Evolutionary conservation across 1,140 invertebrate species (phyloP).

Genomic region (Zeugodacus cucurbitae): DNA sequence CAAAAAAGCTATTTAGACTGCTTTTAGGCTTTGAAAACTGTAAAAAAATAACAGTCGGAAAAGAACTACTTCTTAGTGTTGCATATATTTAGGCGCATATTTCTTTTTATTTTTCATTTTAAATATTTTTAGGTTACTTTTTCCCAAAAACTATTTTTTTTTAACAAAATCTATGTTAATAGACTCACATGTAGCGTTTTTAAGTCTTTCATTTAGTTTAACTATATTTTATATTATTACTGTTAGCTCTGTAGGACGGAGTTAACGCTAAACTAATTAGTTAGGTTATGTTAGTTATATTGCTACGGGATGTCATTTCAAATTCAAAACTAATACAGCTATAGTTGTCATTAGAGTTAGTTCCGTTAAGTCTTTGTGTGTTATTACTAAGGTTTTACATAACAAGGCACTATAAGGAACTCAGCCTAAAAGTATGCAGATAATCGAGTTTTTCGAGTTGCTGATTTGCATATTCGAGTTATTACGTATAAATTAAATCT

Average conservation of each 20-base stretch:
- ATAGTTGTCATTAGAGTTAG: neutral
- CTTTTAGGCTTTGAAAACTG: neutral
- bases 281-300: neutral
- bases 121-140: neutral
- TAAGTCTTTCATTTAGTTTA: neutral
- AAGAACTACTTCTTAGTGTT: neutral
- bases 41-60: neutral
- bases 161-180: no score
- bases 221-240: neutral
- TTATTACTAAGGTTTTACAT: neutral
- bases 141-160: no score
- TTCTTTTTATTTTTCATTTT: neutral
- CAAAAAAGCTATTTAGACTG: neutral
- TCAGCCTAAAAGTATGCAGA: neutral
- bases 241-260: neutral
- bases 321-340: neutral
- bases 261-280: constrained; percentile 11
- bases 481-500: neutral
- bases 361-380: constrained; percentile 2
- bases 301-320: constrained; percentile 14
- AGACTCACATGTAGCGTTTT: no score
- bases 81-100: neutral
- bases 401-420: constrained; percentile 10
- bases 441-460: neutral
- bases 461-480: neutral